A percentile compares a stretch with the other conserved stretches of the same genome.
phyloP scores from a whole-genome alignment of 2,113 vertebrate genomes.

The Peromyscus californicus region DNA sequence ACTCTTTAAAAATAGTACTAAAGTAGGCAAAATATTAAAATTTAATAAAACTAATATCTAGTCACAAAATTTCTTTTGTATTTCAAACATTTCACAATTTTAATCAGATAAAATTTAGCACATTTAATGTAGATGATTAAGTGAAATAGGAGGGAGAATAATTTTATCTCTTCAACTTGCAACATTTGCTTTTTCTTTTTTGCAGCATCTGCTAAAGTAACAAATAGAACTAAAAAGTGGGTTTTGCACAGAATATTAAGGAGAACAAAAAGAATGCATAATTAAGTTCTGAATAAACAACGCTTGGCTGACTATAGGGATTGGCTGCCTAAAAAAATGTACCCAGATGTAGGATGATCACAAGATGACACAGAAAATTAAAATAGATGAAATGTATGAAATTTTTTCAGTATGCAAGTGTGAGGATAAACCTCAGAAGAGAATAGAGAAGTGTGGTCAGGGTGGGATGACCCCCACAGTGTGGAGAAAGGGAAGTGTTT shows the following conservation, averaged over 20 bases:
- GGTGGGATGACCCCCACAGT: neutral
- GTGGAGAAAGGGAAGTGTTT: neutral
- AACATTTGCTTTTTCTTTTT: neutral
- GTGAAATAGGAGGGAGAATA: neutral
- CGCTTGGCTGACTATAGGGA: neutral
- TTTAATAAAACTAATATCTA: neutral
- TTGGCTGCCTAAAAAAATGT: neutral
- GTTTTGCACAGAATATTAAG: neutral
- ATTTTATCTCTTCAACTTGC: conserved; percentile 4
- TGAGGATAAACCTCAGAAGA: neutral
- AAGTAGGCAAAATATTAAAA: neutral
- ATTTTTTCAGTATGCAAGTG: neutral
- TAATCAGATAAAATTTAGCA: neutral
- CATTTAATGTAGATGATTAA: conserved; percentile 16
- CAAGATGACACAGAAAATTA: conserved; percentile 9
- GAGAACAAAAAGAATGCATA: conserved; percentile 36
- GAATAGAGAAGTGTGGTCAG: neutral
- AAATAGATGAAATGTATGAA: conserved; percentile 22
- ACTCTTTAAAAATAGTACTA: neutral
- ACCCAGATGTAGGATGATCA: neutral
- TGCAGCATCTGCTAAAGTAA: conserved; percentile 1
- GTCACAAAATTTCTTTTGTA: neutral
- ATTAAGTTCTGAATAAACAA: conserved; percentile 33
- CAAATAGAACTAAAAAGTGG: conserved; percentile 1
- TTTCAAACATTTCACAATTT: conserved; percentile 16